These are phyloP conservation scores for Trachelus troglodyta DNA, from an alignment of 2,888 invertebrate genomes.

Conservation along the genomic window DNA sequence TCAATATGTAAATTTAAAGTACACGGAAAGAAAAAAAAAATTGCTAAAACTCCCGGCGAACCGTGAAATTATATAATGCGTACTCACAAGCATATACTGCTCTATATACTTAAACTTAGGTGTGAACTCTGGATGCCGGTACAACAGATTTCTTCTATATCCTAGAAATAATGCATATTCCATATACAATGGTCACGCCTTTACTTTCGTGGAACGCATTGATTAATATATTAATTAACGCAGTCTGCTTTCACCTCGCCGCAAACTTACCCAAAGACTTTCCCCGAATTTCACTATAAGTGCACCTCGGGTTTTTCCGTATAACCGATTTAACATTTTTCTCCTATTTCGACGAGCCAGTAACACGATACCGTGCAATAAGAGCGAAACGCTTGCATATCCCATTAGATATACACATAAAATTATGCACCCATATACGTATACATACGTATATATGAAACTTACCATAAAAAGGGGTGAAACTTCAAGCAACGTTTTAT, in stretches of 20 bases:
- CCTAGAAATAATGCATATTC: neutral
- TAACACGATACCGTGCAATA: neutral
- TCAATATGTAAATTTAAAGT: neutral
- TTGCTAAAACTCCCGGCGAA: conserved; percentile 4
- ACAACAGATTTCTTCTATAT: neutral
- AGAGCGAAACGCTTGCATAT: neutral
- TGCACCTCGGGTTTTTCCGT: conserved; percentile 8
- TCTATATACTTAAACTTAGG: neutral
- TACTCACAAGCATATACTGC: neutral
- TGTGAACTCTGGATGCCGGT: neutral
- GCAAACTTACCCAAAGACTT: conserved; percentile 12
- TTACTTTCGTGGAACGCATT: conserved; percentile 3
- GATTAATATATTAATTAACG: conserved; percentile 37
- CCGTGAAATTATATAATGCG: conserved; percentile 28
- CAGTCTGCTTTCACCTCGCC: conserved; percentile 31
- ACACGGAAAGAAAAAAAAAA: neutral
- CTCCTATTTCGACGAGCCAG: neutral
- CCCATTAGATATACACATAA: neutral
- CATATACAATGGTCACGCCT: neutral
- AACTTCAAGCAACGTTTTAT: neutral
- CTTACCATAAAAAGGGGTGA: neutral
- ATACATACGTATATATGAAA: neutral
- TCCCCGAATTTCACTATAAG: conserved; percentile 30
- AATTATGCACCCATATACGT: neutral
- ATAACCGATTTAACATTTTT: neutral